Conservation (phyloP, 2,888 invertebrate genomes). For the Rhodophaea formosa region DNA sequence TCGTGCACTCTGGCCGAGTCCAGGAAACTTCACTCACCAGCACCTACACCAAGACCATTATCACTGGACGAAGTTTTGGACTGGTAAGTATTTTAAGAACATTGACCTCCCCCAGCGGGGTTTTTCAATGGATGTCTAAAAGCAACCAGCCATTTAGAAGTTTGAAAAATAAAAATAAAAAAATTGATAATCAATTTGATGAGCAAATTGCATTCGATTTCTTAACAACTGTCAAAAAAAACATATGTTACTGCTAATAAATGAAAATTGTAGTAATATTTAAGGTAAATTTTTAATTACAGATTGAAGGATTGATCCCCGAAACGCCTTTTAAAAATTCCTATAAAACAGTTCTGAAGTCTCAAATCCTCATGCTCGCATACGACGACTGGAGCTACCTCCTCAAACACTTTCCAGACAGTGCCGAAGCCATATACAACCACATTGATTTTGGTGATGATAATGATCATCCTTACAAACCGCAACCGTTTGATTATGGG, state of each 20-base stretch:
- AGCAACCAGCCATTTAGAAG: too few species aligned
- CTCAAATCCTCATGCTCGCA: slow-evolving; percentile 55
- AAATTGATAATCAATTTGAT: too few species aligned
- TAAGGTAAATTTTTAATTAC: slow-evolving; percentile 18
- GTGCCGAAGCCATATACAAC: slow-evolving; percentile 38
- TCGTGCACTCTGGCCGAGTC: slow-evolving; percentile 61
- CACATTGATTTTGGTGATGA: not conserved
- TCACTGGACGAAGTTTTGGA: slow-evolving; percentile 53
- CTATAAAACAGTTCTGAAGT: slow-evolving; percentile 50
- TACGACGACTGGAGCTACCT: slow-evolving; percentile 59
- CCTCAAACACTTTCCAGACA: slow-evolving; percentile 55
- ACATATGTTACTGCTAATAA: too few species aligned
- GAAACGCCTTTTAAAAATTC: slow-evolving; percentile 50
- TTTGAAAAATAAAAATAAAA: too few species aligned
- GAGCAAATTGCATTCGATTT: too few species aligned
- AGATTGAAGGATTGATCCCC: slow-evolving; percentile 57
- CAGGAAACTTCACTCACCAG: slow-evolving; percentile 37
- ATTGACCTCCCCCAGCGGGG: too few species aligned
- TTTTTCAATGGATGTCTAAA: too few species aligned
- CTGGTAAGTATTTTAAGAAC: slow-evolving; percentile 37
- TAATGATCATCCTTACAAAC: not conserved
- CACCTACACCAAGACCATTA: slow-evolving; percentile 35
- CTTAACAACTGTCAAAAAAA: too few species aligned
- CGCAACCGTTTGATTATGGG: not conserved
- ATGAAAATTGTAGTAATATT: too few species aligned